phyloP scores from a whole-genome alignment of 2,113 vertebrate genomes.

The Prunella himalayana region DNA sequence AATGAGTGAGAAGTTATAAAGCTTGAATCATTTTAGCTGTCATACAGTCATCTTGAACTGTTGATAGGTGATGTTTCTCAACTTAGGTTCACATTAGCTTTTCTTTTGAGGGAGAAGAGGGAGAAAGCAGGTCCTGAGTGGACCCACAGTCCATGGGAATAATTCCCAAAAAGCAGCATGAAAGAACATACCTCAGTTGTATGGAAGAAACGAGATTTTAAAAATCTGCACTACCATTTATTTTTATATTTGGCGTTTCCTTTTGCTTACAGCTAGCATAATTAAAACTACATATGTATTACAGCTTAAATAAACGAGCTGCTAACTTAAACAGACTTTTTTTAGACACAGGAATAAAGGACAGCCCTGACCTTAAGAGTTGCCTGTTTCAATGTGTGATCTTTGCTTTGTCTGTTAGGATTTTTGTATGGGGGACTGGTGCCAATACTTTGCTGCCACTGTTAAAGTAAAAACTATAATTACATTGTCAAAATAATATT shows the following conservation, averaged over 20 bases:
- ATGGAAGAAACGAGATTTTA: not conserved
- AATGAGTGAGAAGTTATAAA: not conserved
- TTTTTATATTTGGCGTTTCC: not conserved
- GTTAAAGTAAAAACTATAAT: conserved; percentile 73
- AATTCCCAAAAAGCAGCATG: not conserved
- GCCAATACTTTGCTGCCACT: conserved; percentile 65
- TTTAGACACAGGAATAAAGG: not conserved
- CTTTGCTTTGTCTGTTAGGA: conserved; percentile 39
- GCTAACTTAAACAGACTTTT: not conserved
- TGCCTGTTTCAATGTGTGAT: conserved; percentile 40
- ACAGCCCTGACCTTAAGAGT: not conserved
- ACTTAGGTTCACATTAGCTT: not conserved
- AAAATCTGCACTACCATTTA: not conserved
- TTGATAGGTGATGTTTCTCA: not conserved
- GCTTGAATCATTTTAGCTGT: not conserved
- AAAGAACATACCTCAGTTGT: not conserved
- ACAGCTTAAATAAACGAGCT: not conserved
- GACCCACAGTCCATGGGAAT: not conserved
- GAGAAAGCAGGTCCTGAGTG: not conserved
- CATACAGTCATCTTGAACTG: not conserved
- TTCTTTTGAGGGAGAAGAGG: not conserved
- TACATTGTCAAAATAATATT: conserved; percentile 81
- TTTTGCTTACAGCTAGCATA: not conserved
- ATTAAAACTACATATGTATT: not conserved
- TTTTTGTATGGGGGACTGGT: conserved; percentile 22